Conservation (phyloP, 2,113 vertebrate species). For the Pontoporia blainvillei region DNA sequence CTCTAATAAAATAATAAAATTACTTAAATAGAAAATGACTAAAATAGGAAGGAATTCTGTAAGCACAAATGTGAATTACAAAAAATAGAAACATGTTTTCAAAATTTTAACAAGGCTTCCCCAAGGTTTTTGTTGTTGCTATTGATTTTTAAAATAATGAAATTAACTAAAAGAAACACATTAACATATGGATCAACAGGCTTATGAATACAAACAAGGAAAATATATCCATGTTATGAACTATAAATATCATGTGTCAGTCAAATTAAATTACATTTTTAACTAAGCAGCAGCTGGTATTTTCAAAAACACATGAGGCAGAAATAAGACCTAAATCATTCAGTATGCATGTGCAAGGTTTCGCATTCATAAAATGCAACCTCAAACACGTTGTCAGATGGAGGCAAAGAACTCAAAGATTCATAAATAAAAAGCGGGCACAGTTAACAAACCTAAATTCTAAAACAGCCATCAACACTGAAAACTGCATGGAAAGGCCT, state of each 20-base stretch:
- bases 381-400: slow-evolving; percentile 36
- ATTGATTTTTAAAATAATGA: slow-evolving; percentile 50
- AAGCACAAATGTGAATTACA: slow-evolving; percentile 5
- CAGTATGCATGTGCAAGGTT: slow-evolving; percentile 37
- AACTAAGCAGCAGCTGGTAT: slow-evolving; percentile 65
- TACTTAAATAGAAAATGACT: neutral
- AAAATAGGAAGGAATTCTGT: slow-evolving; percentile 21
- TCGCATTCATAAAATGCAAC: slow-evolving; percentile 56
- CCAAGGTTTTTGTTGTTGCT: slow-evolving; percentile 23
- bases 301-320: slow-evolving; percentile 62
- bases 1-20: slow-evolving; percentile 28
- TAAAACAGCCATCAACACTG: neutral
- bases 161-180: slow-evolving; percentile 60
- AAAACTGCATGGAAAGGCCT: neutral
- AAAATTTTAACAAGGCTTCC: neutral
- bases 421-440: slow-evolving; percentile 18
- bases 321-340: slow-evolving; percentile 55
- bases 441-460: slow-evolving; percentile 3
- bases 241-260: slow-evolving; percentile 52
- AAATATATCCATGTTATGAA: slow-evolving; percentile 57
- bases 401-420: slow-evolving; percentile 37
- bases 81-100: slow-evolving; percentile 36
- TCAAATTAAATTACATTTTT: slow-evolving; percentile 68
- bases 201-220: slow-evolving; percentile 56
- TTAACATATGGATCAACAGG: slow-evolving; percentile 61